These are phyloP conservation scores for Phocides pigmalion DNA, from an alignment of 1,140 invertebrate genomes.

Conservation along the genomic window DNA sequence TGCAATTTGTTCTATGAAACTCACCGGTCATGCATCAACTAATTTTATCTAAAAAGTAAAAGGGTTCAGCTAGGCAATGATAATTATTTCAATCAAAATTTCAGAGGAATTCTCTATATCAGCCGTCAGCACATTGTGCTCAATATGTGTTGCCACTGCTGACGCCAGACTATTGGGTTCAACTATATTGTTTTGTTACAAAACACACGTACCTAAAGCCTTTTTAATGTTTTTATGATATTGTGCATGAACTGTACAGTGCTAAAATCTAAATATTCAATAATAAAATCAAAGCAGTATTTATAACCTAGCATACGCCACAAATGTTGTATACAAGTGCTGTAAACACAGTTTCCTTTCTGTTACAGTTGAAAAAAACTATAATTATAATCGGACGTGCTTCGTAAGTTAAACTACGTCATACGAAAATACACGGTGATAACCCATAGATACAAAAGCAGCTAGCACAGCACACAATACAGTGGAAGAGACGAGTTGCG, in stretches of 20 bases:
- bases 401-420: conserved; percentile 57
- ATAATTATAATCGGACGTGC: conserved; percentile 60
- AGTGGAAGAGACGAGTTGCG: conserved; percentile 82
- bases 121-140: neutral
- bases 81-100: neutral
- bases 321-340: conserved; percentile 41
- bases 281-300: conserved; percentile 57
- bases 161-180: conserved; percentile 5
- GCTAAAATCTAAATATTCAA: conserved; percentile 62
- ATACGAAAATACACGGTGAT: conserved; percentile 77
- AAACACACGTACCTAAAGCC: conserved; percentile 23
- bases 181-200: neutral
- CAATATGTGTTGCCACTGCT: neutral
- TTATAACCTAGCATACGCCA: conserved; percentile 40
- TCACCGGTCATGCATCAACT: conserved; percentile 70
- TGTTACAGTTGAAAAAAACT: conserved; percentile 20
- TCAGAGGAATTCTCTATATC: neutral
- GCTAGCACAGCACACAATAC: conserved; percentile 83
- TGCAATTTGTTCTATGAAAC: conserved; percentile 80
- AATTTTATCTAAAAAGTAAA: conserved; percentile 17
- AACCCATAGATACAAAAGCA: conserved; percentile 84
- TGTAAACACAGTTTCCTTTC: conserved; percentile 26
- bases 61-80: conserved; percentile 8
- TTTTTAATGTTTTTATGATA: conserved; percentile 21
- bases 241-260: conserved; percentile 77